Percentiles rank a stretch among this genome's conserved stretches.
These are phyloP conservation scores for Pangasius sanitwongsei DNA, from an alignment of 2,797 vertebrate species.

Conservation along the genomic window DNA sequence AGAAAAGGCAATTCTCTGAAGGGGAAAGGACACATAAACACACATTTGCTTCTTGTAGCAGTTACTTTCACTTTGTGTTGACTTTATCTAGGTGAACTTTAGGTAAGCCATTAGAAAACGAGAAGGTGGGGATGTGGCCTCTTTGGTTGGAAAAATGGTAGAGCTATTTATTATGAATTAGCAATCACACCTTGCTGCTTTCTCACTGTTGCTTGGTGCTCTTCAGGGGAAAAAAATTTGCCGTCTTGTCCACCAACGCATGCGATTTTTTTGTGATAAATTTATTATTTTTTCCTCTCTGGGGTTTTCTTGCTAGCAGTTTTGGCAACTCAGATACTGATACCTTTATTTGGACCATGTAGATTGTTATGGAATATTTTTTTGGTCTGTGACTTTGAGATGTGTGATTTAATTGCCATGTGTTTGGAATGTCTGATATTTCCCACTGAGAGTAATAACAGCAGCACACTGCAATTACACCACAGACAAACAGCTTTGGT, in stretches of 20 bases:
- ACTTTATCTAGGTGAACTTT: neutral
- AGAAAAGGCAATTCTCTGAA: neutral
- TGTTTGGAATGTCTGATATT: slow-evolving; percentile 39
- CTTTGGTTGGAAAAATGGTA: neutral
- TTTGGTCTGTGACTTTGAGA: neutral
- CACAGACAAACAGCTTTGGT: slow-evolving; percentile 46
- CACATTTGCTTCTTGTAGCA: neutral
- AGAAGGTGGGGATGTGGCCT: neutral
- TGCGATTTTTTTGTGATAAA: neutral
- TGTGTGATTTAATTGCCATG: slow-evolving; percentile 43
- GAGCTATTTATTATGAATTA: neutral
- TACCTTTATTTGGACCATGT: neutral
- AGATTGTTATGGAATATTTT: neutral
- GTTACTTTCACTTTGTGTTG: neutral
- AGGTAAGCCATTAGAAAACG: neutral
- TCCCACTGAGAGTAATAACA: slow-evolving; percentile 37
- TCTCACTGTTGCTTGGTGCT: neutral
- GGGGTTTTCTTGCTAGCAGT: neutral
- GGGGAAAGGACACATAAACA: neutral
- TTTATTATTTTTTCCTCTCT: neutral
- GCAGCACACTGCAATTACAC: slow-evolving; percentile 41
- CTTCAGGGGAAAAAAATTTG: neutral
- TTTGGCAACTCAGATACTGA: neutral
- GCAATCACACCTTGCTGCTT: neutral
- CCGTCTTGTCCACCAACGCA: neutral